phyloP scores from a whole-genome alignment of 2,113 vertebrate genomes.

The Sterna hirundo region DNA sequence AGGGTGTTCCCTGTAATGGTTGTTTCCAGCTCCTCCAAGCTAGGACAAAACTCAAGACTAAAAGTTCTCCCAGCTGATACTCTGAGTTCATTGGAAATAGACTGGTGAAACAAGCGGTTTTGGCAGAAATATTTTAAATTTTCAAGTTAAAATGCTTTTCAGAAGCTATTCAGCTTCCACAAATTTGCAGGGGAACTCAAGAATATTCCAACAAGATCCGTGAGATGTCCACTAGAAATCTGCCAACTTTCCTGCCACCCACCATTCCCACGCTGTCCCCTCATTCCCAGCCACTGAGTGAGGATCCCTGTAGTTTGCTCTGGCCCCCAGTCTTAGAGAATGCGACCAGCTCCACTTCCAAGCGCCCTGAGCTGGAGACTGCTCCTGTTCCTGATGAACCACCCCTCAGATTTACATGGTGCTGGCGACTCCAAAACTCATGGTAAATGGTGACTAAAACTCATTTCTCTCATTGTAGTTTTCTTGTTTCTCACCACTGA shows the following conservation, averaged over 20 bases:
- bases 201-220: background rate
- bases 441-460: background rate
- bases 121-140: background rate
- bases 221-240: background rate
- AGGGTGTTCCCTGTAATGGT: background rate
- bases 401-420: background rate
- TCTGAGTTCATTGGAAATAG: background rate
- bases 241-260: background rate
- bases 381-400: background rate
- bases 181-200: background rate
- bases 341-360: background rate
- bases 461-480: background rate
- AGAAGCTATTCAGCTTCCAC: background rate
- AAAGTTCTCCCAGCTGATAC: background rate
- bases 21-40: background rate
- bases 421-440: background rate
- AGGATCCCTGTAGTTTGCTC: background rate
- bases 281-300: background rate
- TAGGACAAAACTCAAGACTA: background rate
- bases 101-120: background rate
- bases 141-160: background rate
- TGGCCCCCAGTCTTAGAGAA: background rate
- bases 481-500: background rate
- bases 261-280: background rate
- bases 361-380: background rate